Percentiles rank a stretch among this genome's conserved stretches.
Evolutionary conservation across 2,797 vertebrate genomes (phyloP).

Genomic region (Sebastes steindachneri): DNA sequence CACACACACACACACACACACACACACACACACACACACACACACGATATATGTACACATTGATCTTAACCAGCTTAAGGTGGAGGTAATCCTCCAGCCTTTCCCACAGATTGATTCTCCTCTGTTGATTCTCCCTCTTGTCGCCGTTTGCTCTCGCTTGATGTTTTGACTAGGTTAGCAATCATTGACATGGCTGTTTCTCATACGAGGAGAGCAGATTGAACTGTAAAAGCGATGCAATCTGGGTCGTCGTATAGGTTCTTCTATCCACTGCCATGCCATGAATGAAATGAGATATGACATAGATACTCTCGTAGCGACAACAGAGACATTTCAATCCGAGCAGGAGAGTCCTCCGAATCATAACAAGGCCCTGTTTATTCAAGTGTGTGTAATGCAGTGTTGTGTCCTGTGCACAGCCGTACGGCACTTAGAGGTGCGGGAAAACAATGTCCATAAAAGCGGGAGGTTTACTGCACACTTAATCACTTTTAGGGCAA

Average conservation of each 20-base stretch:
- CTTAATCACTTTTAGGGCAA: slow-evolving; percentile 55
- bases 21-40: slow-evolving; percentile 7
- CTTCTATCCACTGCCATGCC: slow-evolving; percentile 20
- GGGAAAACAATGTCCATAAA: slow-evolving; percentile 40
- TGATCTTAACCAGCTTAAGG: slow-evolving; percentile 67
- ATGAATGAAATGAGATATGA: slow-evolving; percentile 47
- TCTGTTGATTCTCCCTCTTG: slow-evolving; percentile 58
- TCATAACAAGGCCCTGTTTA: slow-evolving; percentile 19
- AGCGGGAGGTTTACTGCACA: slow-evolving; percentile 15
- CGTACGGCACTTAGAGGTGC: slow-evolving; percentile 30
- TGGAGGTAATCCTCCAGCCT: slow-evolving; percentile 67
- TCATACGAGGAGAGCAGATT: slow-evolving; percentile 36
- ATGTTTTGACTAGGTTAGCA: slow-evolving; percentile 68
- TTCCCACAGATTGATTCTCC: slow-evolving; percentile 68
- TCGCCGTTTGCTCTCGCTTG: slow-evolving; percentile 54
- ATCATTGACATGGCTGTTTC: slow-evolving; percentile 43
- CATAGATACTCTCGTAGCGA: slow-evolving; percentile 17
- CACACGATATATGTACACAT: slow-evolving; percentile 40
- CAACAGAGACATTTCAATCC: slow-evolving; percentile 30
- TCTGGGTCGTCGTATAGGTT: slow-evolving; percentile 11
- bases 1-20: neutral
- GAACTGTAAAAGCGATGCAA: slow-evolving; percentile 37
- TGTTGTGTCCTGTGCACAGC: neutral
- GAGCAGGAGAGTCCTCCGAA: slow-evolving; percentile 17
- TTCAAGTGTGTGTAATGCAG: slow-evolving; percentile 23